Evolutionary conservation across 2,113 vertebrate genomes (phyloP), one percentile per base, ranked within the genome.

Genomic region (Xiphophorus hellerii): DNA sequence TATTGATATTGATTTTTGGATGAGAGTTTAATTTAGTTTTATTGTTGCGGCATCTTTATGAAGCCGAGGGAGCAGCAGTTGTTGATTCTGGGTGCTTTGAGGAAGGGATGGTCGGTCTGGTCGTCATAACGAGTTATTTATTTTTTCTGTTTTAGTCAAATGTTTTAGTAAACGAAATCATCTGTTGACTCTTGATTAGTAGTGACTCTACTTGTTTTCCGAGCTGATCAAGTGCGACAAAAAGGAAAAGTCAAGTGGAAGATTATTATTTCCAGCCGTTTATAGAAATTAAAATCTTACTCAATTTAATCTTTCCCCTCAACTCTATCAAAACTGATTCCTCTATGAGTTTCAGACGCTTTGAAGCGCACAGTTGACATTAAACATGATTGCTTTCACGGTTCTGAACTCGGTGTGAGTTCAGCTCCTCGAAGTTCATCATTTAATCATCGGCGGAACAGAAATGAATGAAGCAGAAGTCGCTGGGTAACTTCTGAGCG

Each of bases 1-100:
- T 66, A 27, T 71, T 42, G 22, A 10, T 2, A 42, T 68, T 65
- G 44, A 33, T 68, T 78, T 84, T 80, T 75, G 85, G 78, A 67
- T 60, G 15, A 35, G 65, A 44, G 73, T 82, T 54, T 66, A 39
- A 63, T 77, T 70, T 66, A 20, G 61, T 31, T 73, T 61, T 27
- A 28, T n/a, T 31, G 66, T 67, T 51, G 51, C 51, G 13, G 39
- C 80, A 64, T 74, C 62, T 60, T n/a, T 44, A 22, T 63, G 69
- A 65, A 71, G 74, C 33, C 25, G 15, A 27, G 10, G 27, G 25
- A 75, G 58, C 62, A 42, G 42, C 28, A 69, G 51, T 44, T 30
- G 15, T 65, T n/a, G 31, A 33, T 51, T 31, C 27, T 3, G 33
- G 74, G 28, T 1, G 1, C 28, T 28, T 28, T 28, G 28, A 28